Conservation (phyloP, 2,888 invertebrate genomes). For the Tetragnatha montana region DNA sequence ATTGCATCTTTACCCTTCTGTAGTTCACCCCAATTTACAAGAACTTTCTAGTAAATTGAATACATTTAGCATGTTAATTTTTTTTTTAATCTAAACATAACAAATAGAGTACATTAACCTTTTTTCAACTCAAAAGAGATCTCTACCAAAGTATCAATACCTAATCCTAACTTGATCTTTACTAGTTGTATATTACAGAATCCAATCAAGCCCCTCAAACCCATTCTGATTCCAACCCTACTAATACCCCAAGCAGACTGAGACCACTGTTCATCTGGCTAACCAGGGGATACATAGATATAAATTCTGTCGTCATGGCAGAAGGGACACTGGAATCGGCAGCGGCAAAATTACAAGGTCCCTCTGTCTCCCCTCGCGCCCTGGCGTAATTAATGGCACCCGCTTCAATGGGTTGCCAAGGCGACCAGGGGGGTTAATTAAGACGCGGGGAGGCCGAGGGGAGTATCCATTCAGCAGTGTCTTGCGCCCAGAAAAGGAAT, state of each 20-base stretch:
- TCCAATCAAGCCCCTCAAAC: no score
- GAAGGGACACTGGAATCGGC: constrained; percentile 51
- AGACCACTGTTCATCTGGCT: constrained; percentile 41
- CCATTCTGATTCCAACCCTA: background rate
- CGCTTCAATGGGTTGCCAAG: constrained; percentile 63
- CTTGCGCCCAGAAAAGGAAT: constrained; percentile 52
- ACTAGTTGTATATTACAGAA: no score
- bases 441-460: constrained; percentile 60
- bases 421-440: constrained; percentile 66
- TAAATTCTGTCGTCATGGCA: constrained; percentile 54
- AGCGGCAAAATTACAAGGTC: constrained; percentile 69
- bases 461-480: constrained; percentile 29
- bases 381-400: constrained; percentile 66
- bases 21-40: no score
- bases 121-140: no score
- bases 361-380: constrained; percentile 47
- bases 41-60: no score
- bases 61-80: no score
- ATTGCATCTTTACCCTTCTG: no score
- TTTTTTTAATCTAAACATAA: no score
- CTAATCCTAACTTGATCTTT: no score
- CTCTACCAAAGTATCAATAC: no score
- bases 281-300: constrained; percentile 26
- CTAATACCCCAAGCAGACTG: constrained; percentile 4
- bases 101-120: no score